Base-by-base conservation (phyloP, 2,888 invertebrate genomes). In the Elmis aenea region DNA sequence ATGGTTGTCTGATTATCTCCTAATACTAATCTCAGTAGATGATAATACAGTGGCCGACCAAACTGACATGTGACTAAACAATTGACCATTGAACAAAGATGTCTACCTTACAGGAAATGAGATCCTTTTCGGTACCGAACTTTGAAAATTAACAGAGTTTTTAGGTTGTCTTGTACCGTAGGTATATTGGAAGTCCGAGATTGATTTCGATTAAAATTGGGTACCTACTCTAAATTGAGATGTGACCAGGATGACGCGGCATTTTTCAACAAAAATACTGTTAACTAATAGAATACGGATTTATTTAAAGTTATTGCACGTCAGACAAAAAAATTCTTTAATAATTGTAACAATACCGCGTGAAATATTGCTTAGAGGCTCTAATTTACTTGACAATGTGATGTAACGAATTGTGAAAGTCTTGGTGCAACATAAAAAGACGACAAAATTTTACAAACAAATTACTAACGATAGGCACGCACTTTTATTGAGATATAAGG, bases 61-160 rank as follows among this genome's bases (percentile, higher is more conserved):
- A 29, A n/a, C 42, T 42, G 48, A 46, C 45, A 46, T 48, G 43
- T 48, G 48, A 30, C 35, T 21, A 30, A 30, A 36, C 32, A 43
- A 35, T 36, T 29, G 32, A 42, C 30, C 32, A 37, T 16, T 37
- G 35, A 25, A 33, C 32, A 32, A 32, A 45, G 34, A 37, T 25
- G 33, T 33, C 32, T 31, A 23, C 15, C 14, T 31, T 26, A 31
- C 31, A 43, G 36, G 33, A 44, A 44, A 33, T 43, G 42, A 46
- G 48, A 35, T 46, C 41, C 44, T 44, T 18, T 42, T 39, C 42
- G 29, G 40, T 33, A 23, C 28, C 25, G 29, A 33, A 23, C 32
- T 28, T 33, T 28, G 33, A 21, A 26, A 30, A 44, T 41, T 41
- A 44, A 38, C 30, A 33, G 14, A 26, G 29, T 41, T 46, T 35